These are phyloP conservation scores for Brachyrhaphis roseni DNA, from an alignment of 2,797 vertebrate species.

Conservation along the genomic window DNA sequence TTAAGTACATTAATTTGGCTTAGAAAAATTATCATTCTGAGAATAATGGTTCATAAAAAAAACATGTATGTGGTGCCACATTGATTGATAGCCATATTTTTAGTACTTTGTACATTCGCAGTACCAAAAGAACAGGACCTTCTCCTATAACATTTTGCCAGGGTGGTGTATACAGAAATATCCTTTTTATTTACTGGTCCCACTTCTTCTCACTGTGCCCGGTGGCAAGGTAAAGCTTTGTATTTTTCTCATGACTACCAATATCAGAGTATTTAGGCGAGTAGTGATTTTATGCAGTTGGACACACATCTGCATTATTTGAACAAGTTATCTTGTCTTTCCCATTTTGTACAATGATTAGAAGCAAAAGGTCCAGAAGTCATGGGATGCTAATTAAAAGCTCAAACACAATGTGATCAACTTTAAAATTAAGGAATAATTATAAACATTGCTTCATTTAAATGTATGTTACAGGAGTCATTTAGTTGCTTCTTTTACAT, in stretches of 20 bases:
- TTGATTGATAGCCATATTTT: neutral
- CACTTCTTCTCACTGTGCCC: neutral
- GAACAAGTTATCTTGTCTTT: neutral
- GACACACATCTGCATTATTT: neutral
- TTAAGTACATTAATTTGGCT: neutral
- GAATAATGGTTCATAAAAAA: neutral
- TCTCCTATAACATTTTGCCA: neutral
- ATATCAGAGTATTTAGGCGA: neutral
- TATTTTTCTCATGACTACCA: neutral
- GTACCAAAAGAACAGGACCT: neutral
- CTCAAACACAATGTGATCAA: neutral
- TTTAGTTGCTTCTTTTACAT: neutral
- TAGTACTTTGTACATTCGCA: neutral
- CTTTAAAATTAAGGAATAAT: neutral
- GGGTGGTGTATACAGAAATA: neutral
- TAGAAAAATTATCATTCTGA: neutral
- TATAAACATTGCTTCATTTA: neutral
- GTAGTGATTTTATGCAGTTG: neutral
- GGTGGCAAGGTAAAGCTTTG: neutral
- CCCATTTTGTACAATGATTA: neutral
- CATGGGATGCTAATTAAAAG: neutral
- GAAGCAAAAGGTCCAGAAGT: neutral
- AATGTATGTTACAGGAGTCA: neutral
- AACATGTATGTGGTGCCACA: neutral
- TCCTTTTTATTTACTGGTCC: neutral